Percentiles rank a stretch among this genome's conserved stretches.
Conservation (phyloP, 2,888 invertebrate species). For the Entomobrya multifasciata region DNA sequence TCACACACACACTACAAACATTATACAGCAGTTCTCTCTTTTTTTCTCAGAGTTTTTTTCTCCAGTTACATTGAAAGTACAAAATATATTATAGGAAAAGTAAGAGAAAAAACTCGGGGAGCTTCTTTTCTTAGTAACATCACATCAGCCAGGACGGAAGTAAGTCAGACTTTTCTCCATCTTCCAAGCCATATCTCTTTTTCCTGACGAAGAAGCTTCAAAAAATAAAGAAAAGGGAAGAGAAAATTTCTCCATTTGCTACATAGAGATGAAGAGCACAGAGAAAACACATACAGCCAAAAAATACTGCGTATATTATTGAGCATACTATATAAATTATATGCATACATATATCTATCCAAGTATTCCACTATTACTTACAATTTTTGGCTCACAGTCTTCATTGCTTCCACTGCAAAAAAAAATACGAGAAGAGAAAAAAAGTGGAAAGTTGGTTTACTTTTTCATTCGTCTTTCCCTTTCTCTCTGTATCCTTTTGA, state of each 20-base stretch:
- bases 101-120: slow-evolving; percentile 45
- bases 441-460: slow-evolving; percentile 56
- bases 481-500: slow-evolving; percentile 6
- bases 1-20: too few species aligned
- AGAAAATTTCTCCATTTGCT: slow-evolving; percentile 56
- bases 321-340: too few species aligned
- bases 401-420: slow-evolving; percentile 5
- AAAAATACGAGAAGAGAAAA: slow-evolving; percentile 37
- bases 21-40: too few species aligned
- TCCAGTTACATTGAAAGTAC: not conserved
- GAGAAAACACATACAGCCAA: slow-evolving; percentile 34
- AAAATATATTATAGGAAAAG: not conserved
- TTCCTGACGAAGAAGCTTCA: slow-evolving; percentile 72
- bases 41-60: too few species aligned
- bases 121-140: slow-evolving; percentile 57
- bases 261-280: slow-evolving; percentile 27
- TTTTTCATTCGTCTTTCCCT: slow-evolving; percentile 42
- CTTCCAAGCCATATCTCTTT: slow-evolving; percentile 74
- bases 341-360: too few species aligned
- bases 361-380: slow-evolving; percentile 28
- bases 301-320: too few species aligned
- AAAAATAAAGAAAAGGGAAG: slow-evolving; percentile 65
- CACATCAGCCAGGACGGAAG: slow-evolving; percentile 73
- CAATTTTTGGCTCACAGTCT: slow-evolving; percentile 54
- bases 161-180: slow-evolving; percentile 73